Base-by-base conservation (phyloP, 30 jellyfish, hydroid and myxozoan genomes). In the Hydra vulgaris region DNA sequence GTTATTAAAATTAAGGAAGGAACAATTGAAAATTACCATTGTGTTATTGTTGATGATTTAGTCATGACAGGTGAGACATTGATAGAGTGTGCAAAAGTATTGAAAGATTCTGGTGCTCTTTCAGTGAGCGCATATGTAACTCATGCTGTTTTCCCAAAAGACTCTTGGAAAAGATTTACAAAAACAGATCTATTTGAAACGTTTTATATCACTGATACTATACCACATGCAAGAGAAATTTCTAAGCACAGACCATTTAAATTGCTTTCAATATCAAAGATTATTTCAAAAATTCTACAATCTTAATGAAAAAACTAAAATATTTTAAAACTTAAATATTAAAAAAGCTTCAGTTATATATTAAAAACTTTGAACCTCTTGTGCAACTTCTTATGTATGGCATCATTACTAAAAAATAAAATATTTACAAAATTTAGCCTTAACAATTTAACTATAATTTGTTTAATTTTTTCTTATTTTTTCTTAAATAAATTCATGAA, bases 41-140 rank as follows among this genome's bases (percentile, higher is more conserved):
- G 98, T 55, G 69, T 91, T 53, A 91, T 91, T 66, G 96, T 91
- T 74, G 98, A 91, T 86, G 98, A 91, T 54, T 75, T 91, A 61
- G 96, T 91, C 16, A 91, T 91, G 98, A 86, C 98, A 17, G 98
- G 98, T 18, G 96, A 95, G 23, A 91, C 98, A 18, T 69, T 91
- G 78, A 91, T 91, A 3, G 88, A 91, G 74, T 91, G 98, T 73
- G 98, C 98, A 3, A 86, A 91, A 85, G 96, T 81, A 18, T 75
- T 92, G 79, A 83, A 78, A 71, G 68, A 81, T 17, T 76, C 83
- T 15, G 99, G 99, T 17, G 99, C 99, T 15, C 53, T 71, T 0
- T 69, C 81, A 54, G 87, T 87, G 18, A 84, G 95, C 68, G 99
- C 96, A 8, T 92, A 68, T 81, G 96, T 84, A 23, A 92, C 96